A percentile compares a stretch with the other conserved stretches of the same genome.
Evolutionary conservation across 2,797 vertebrate species (phyloP).

Genomic region (Crypturellus tataupa): DNA sequence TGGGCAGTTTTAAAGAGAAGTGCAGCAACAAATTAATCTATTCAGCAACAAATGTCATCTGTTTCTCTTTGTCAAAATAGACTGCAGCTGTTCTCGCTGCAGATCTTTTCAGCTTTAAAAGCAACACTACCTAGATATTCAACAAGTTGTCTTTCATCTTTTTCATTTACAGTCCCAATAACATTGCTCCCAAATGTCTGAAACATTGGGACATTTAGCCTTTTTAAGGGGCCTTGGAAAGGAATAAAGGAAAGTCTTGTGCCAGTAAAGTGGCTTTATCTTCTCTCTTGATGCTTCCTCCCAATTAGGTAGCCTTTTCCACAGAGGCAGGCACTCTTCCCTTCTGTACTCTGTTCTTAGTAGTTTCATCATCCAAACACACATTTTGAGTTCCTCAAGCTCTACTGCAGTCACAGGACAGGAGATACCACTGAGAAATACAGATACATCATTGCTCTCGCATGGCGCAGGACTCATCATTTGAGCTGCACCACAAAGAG

Average conservation of each 20-base stretch:
- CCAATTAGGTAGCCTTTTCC: not conserved
- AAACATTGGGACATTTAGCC: not conserved
- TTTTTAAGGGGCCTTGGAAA: not conserved
- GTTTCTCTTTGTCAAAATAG: constrained; percentile 57
- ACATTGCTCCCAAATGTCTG: not conserved
- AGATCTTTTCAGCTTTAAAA: constrained; percentile 9
- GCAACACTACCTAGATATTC: not conserved
- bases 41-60: constrained; percentile 63
- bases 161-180: not conserved
- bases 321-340: not conserved
- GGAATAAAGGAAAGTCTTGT: not conserved
- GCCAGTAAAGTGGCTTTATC: not conserved
- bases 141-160: constrained; percentile 16
- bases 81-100: constrained; percentile 57
- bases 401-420: not conserved
- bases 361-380: not conserved
- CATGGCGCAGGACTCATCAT: too few relatives aligned
- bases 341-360: not conserved
- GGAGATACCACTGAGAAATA: not conserved
- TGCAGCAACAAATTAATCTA: not conserved
- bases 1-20: constrained; percentile 21
- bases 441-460: not conserved
- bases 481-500: too few relatives aligned
- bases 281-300: not conserved
- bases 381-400: not conserved